Percentiles rank a stretch among this genome's conserved stretches.
Conservation (phyloP, 92 coral and sea anemone genomes). For the Porites rus region DNA sequence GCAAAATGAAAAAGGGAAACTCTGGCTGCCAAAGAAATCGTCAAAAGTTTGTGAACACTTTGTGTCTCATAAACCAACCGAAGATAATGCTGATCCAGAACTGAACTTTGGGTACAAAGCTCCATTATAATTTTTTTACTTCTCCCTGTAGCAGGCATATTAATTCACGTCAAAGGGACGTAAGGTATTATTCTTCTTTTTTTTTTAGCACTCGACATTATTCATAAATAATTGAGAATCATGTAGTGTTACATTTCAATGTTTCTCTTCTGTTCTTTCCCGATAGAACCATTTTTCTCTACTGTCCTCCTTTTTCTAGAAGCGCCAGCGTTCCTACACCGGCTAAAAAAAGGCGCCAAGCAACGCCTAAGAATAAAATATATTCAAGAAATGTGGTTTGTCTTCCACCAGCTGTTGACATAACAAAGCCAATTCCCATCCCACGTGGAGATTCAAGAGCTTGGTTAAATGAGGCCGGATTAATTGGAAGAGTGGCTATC, state of each 20-base stretch:
- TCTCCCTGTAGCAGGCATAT: too few species aligned
- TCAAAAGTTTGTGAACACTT: conserved; percentile 47
- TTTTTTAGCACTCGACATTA: neutral
- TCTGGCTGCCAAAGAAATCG: conserved; percentile 40
- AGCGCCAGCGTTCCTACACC: neutral
- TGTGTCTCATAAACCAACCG: conserved; percentile 37
- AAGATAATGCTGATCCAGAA: conserved; percentile 31
- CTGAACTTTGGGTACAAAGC: conserved; percentile 20
- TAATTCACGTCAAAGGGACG: neutral
- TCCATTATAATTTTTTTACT: too few species aligned
- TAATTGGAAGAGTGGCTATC: conserved; percentile 50
- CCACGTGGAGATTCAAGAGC: conserved; percentile 51
- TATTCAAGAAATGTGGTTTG: conserved; percentile 49
- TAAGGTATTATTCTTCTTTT: neutral
- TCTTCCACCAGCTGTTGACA: conserved; percentile 41
- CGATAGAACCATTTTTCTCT: conserved; percentile 12
- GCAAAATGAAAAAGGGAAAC: conserved; percentile 31
- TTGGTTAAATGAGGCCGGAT: conserved; percentile 44
- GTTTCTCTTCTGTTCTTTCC: neutral
- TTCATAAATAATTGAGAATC: neutral
- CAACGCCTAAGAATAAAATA: conserved; percentile 26
- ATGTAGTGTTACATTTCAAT: neutral
- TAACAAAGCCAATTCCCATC: conserved; percentile 37
- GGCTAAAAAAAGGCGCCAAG: conserved; percentile 19
- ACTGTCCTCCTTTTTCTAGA: conserved; percentile 16